phyloP scores from a whole-genome alignment of 2,797 vertebrate species.

The Spinibarbus caldwelli region DNA sequence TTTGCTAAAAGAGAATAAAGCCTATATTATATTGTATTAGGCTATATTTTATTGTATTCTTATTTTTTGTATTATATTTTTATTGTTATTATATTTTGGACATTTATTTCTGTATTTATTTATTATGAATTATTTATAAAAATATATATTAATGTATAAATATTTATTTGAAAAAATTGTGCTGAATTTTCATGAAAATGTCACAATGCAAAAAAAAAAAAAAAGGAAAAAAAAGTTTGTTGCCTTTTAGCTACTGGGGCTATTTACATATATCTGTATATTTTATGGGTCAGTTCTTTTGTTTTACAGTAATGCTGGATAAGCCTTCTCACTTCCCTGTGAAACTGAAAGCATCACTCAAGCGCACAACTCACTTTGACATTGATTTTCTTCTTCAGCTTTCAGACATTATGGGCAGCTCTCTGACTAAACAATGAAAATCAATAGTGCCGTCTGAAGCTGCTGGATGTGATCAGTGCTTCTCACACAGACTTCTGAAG shows the following conservation, averaged over 20 bases:
- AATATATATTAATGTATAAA: neutral
- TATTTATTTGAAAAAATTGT: neutral
- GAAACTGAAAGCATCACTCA: neutral
- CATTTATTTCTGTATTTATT: neutral
- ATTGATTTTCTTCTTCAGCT: conserved; percentile 9
- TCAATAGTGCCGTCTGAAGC: conserved; percentile 19
- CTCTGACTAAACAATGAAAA: conserved; percentile 16
- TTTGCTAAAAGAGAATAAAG: neutral
- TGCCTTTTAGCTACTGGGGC: neutral
- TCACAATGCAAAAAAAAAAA: too few relatives aligned
- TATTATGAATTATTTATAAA: neutral
- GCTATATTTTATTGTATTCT: neutral
- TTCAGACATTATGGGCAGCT: conserved; percentile 7
- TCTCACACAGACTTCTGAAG: neutral
- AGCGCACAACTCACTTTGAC: neutral
- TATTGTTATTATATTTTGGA: too few relatives aligned
- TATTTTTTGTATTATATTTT: neutral
- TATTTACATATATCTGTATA: neutral
- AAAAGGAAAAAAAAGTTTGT: too few relatives aligned
- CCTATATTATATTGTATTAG: neutral
- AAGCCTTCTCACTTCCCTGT: neutral
- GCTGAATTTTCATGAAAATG: too few relatives aligned
- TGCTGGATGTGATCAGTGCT: neutral
- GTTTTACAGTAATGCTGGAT: conserved; percentile 1
- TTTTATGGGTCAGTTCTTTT: neutral